phyloP scores from a whole-genome alignment of 23 tunicate species.

The Clavelina lepadiformis region DNA sequence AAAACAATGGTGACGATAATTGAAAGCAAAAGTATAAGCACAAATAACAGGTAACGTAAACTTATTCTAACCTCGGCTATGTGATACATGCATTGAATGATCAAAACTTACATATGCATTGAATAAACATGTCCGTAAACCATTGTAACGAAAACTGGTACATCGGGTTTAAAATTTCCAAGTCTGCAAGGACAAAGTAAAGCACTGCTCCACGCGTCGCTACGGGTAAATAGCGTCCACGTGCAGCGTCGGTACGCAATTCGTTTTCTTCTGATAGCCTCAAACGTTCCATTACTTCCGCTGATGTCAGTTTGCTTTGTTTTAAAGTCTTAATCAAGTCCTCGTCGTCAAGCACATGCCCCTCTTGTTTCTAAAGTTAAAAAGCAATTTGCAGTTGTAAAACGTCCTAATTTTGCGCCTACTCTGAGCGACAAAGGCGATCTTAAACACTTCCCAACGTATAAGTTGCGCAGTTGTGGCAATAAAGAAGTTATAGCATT shows the following conservation, averaged over 20 bases:
- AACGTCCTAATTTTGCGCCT: too few species aligned
- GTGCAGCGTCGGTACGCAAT: conserved; percentile 56
- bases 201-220: conserved; percentile 97
- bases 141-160: conserved; percentile 91
- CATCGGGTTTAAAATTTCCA: conserved; percentile 82
- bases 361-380: conserved; percentile 52
- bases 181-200: conserved; percentile 79
- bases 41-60: too few species aligned
- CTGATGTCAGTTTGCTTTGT: conserved; percentile 81
- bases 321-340: conserved; percentile 63
- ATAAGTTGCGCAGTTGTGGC: too few species aligned
- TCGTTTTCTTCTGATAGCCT: conserved; percentile 77
- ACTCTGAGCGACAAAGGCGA: too few species aligned
- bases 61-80: too few species aligned
- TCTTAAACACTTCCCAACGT: too few species aligned
- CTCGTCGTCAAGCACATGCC: conserved; percentile 83
- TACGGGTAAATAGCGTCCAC: conserved; percentile 80
- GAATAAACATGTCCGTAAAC: conserved; percentile 70
- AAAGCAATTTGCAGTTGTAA: too few species aligned
- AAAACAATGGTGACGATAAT: too few species aligned
- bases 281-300: conserved; percentile 52
- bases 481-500: too few species aligned
- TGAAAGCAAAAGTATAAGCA: too few species aligned
- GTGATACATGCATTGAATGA: background rate
- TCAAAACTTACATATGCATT: conserved; percentile 75